Evolutionary conservation across 2,113 vertebrate genomes (phyloP), one percentile per base, ranked within the genome.

Genomic region (Hirundichthys speculiger): DNA sequence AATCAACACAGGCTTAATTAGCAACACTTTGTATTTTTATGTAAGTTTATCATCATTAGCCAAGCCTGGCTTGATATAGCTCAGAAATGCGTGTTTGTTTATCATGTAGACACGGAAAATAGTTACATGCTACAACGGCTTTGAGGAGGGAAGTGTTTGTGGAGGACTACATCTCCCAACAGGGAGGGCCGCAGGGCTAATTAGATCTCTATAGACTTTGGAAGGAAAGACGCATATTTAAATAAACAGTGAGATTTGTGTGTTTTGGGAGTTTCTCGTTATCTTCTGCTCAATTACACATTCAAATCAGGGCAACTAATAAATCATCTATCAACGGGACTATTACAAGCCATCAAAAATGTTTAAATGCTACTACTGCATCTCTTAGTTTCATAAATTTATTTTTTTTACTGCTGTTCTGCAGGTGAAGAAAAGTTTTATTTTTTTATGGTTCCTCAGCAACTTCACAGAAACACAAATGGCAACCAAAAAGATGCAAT

Each of bases 41-140:
- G 46, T 62, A 73, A 74, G 82, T 91, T 88, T 84, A 78, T 87
- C 82, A 86, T 92, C 89, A 88, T 90, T 90, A 90, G 77, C 84
- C 69, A 80, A 83, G 83, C 79, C 57, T 73, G 88, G 67, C 49
- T 70, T 79, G 74, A 74, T 70, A 53, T 59, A 67, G 72, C 39
- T 9, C 20, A 58, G 55, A 49, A 46, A 15, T 82, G 73, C 80
- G 53, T 89, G 78, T 85, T 86, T 86, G 83, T 88, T 85, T 82
- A 72, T 83, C 73, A 55, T 83, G 82, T 88, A 67, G 78, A 90
- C 86, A 87, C 2, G 64, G 72, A 83, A 90, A 89, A 84, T 61
- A 82, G 68, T 91, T 90, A 86, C 85, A 91, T 85, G 87, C 79
- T 80, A 90, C 86, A 89, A 51, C 57, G 71, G 38, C 64, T 72